A percentile compares a stretch with the other conserved stretches of the same genome.
Conservation (phyloP, 2,797 vertebrate species). For the Balearica regulorum region DNA sequence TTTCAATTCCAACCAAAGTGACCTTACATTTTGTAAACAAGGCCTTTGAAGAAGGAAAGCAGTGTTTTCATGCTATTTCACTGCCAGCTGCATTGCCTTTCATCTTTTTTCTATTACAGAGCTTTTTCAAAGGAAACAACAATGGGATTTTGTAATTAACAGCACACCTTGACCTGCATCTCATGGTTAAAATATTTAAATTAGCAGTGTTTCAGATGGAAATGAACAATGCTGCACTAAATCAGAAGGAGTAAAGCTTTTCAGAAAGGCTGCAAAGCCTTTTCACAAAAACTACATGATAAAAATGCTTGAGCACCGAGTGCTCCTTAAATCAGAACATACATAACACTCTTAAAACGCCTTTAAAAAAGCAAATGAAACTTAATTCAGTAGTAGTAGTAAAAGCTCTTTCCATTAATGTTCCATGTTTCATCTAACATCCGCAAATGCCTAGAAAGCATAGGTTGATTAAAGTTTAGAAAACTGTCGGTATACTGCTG, state of each 20-base stretch:
- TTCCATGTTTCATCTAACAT: background rate
- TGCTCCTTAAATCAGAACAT: background rate
- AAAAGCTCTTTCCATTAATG: constrained; percentile 1
- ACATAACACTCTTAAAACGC: background rate
- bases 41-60: constrained; percentile 15
- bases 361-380: constrained; percentile 16
- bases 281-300: background rate
- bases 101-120: background rate
- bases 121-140: constrained; percentile 13
- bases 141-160: constrained; percentile 37
- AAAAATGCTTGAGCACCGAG: background rate
- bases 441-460: background rate
- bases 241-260: background rate
- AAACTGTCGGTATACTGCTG: background rate
- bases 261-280: background rate
- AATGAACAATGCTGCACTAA: background rate
- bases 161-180: constrained; percentile 3
- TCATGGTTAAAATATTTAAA: constrained; percentile 34
- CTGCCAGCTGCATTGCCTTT: constrained; percentile 8
- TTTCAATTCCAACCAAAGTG: constrained; percentile 10
- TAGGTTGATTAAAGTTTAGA: background rate
- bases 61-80: background rate
- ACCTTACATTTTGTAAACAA: constrained; percentile 37
- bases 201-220: background rate
- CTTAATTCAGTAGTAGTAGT: background rate